Evolutionary conservation across 1,140 invertebrate genomes (phyloP).

Genomic region (Caenorhabditis inopinata): DNA sequence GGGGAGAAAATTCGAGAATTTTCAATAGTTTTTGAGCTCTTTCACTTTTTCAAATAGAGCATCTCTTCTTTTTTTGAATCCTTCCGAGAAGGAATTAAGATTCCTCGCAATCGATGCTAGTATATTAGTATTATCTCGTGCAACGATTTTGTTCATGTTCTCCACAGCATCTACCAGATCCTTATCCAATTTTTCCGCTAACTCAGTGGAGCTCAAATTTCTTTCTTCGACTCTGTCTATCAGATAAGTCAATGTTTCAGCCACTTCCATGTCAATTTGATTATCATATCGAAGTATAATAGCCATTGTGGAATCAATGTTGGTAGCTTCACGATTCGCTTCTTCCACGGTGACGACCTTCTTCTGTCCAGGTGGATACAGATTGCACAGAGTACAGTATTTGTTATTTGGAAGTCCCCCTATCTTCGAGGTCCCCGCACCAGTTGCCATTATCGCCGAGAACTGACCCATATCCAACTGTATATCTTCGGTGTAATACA

Average conservation of each 20-base stretch:
- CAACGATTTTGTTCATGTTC: not conserved
- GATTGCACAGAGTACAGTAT: slow-evolving; percentile 47
- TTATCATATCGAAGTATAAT: not conserved
- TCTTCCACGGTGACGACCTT: not conserved
- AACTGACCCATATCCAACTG: slow-evolving; percentile 50
- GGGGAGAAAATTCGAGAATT: too few relatives aligned
- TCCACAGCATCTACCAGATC: not conserved
- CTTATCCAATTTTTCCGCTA: not conserved
- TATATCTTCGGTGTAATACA: slow-evolving; percentile 62
- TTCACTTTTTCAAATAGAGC: not conserved
- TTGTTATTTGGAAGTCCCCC: slow-evolving; percentile 55
- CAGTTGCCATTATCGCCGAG: slow-evolving; percentile 45
- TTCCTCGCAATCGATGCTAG: not conserved
- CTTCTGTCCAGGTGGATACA: slow-evolving; percentile 42
- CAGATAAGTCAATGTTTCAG: not conserved
- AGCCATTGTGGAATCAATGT: not conserved
- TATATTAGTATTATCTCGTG: not conserved
- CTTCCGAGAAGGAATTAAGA: not conserved
- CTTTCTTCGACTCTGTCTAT: slow-evolving; percentile 11
- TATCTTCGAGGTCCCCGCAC: slow-evolving; percentile 49
- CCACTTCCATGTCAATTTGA: not conserved
- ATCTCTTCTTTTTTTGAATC: slow-evolving; percentile 16
- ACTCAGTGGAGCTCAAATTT: not conserved
- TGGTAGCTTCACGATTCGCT: not conserved
- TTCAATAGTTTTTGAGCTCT: not conserved